phyloP scores from a whole-genome alignment of 2,888 invertebrate genomes.

The Zygaena filipendulae region DNA sequence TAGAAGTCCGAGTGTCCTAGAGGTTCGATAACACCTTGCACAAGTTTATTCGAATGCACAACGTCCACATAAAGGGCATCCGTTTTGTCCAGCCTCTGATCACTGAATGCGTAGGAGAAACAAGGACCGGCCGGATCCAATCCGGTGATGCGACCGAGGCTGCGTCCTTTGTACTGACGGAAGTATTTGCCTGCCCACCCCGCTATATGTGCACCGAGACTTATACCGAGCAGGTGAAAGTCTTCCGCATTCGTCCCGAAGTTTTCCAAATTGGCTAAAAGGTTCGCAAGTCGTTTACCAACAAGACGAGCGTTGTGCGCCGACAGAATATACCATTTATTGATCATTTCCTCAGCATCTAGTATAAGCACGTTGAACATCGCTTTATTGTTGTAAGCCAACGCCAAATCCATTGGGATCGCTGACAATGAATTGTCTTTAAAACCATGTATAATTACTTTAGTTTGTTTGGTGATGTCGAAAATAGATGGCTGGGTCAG shows the following conservation, averaged over 20 bases:
- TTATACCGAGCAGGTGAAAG: slow-evolving; percentile 68
- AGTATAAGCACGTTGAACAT: slow-evolving; percentile 56
- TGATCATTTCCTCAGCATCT: slow-evolving; percentile 54
- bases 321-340: slow-evolving; percentile 49
- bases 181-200: slow-evolving; percentile 62
- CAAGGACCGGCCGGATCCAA: slow-evolving; percentile 63
- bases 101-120: slow-evolving; percentile 48
- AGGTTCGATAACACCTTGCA: slow-evolving; percentile 60
- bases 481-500: slow-evolving; percentile 39
- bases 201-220: slow-evolving; percentile 68
- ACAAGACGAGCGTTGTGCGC: slow-evolving; percentile 54
- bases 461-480: slow-evolving; percentile 55
- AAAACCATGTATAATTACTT: slow-evolving; percentile 57
- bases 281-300: slow-evolving; percentile 61
- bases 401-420: slow-evolving; percentile 46
- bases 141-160: slow-evolving; percentile 54
- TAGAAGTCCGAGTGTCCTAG: slow-evolving; percentile 81
- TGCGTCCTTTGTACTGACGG: slow-evolving; percentile 39
- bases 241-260: slow-evolving; percentile 51
- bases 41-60: slow-evolving; percentile 51
- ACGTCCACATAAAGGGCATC: slow-evolving; percentile 58
- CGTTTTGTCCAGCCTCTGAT: slow-evolving; percentile 47
- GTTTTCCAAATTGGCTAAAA: slow-evolving; percentile 56
- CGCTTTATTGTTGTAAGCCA: slow-evolving; percentile 50
- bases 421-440: slow-evolving; percentile 53